Evolutionary conservation across 1,140 invertebrate species (phyloP).

Genomic region (Maconellicoccus hirsutus): DNA sequence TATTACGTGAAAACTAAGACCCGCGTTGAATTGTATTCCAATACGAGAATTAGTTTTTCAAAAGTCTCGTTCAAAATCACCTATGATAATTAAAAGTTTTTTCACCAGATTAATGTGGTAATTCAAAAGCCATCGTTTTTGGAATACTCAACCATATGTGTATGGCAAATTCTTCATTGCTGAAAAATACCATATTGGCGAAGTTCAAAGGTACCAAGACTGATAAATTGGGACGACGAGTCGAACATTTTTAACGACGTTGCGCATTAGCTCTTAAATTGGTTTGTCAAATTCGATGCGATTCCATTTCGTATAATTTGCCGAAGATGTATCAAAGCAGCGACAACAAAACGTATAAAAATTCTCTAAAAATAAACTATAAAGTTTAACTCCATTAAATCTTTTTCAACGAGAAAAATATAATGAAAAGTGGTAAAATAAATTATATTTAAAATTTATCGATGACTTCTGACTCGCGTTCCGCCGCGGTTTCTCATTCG

Average conservation of each 20-base stretch:
- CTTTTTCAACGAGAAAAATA: background rate
- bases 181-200: too few relatives aligned
- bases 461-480: background rate
- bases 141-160: too few relatives aligned
- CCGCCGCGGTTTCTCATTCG: background rate
- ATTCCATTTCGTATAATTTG: background rate
- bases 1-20: too few relatives aligned
- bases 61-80: too few relatives aligned
- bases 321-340: too few relatives aligned
- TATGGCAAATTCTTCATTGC: too few relatives aligned
- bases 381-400: background rate
- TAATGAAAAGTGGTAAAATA: conserved; percentile 10
- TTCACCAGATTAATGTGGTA: too few relatives aligned
- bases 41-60: too few relatives aligned
- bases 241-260: background rate
- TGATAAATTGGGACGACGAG: background rate
- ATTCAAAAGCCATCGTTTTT: too few relatives aligned
- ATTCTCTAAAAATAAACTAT: background rate
- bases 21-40: too few relatives aligned
- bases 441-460: conserved; percentile 6
- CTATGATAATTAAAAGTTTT: too few relatives aligned
- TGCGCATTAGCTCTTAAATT: background rate
- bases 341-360: background rate
- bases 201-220: background rate
- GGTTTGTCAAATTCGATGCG: background rate